Evolutionary conservation across 2,113 vertebrate species (phyloP).

Genomic region (Aspiorhynchus laticeps): DNA sequence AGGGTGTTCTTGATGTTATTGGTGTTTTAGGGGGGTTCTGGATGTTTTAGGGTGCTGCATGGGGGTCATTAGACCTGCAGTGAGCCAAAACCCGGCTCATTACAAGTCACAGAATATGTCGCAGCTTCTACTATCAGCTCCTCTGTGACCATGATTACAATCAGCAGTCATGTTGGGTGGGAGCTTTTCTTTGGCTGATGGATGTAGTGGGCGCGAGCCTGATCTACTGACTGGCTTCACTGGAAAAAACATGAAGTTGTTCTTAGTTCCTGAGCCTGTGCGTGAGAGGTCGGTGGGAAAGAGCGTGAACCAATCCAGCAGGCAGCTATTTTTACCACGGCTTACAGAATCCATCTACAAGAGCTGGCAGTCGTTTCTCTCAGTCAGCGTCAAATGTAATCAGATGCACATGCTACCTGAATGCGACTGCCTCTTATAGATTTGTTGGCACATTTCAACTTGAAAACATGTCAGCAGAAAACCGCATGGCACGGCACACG

Average conservation of each 20-base stretch:
- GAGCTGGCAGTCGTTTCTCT: constrained; percentile 54
- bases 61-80: not conserved
- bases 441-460: constrained; percentile 24
- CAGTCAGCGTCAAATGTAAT: constrained; percentile 63
- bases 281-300: constrained; percentile 52
- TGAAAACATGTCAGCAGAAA: constrained; percentile 40
- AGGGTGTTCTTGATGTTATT: too few species aligned
- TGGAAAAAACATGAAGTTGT: constrained; percentile 58
- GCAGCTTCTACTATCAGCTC: not conserved
- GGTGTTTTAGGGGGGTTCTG: not conserved
- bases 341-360: constrained; percentile 73
- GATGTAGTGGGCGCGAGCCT: not conserved
- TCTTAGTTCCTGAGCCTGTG: constrained; percentile 48
- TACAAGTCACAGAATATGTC: not conserved
- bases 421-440: constrained; percentile 37
- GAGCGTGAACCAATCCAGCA: constrained; percentile 52
- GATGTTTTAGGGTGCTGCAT: not conserved
- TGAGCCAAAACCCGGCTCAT: not conserved
- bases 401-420: constrained; percentile 61
- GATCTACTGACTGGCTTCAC: not conserved
- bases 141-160: not conserved
- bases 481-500: not conserved
- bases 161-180: not conserved
- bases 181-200: constrained; percentile 12
- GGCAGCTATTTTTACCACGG: constrained; percentile 76